Evolutionary conservation across 2,888 invertebrate genomes (phyloP).

Genomic region (Acanthopleura granulata): DNA sequence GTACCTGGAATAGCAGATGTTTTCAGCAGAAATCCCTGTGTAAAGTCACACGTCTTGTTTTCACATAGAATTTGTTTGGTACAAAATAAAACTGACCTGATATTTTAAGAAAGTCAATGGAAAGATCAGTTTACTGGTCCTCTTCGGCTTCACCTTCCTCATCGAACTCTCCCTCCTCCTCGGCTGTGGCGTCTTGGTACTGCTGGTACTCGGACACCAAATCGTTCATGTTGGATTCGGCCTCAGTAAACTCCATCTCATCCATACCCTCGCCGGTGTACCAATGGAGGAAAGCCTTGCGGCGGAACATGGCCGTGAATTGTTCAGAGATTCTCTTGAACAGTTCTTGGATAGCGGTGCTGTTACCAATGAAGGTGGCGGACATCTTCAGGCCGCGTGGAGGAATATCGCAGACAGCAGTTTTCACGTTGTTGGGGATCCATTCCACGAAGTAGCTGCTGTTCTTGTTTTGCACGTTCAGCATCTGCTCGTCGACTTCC

Average conservation of each 20-base stretch:
- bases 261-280: conserved; percentile 7
- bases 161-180: neutral
- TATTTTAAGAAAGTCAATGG: no score
- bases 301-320: conserved; percentile 1
- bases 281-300: conserved; percentile 7
- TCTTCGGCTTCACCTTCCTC: neutral
- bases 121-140: neutral
- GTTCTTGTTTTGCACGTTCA: conserved; percentile 95
- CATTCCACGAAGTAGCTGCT: conserved; percentile 73
- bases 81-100: no score
- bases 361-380: conserved; percentile 1
- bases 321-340: neutral
- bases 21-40: no score
- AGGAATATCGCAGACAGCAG: neutral
- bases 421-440: conserved; percentile 5
- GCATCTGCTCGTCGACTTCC: conserved; percentile 74
- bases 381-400: neutral
- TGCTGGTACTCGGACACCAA: neutral
- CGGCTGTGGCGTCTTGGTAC: neutral
- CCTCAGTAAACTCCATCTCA: neutral
- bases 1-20: no score
- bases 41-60: no score
- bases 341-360: conserved; percentile 34
- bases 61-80: no score
- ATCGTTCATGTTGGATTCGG: neutral